Evolutionary conservation across 2,888 invertebrate species (phyloP), one percentile per base, ranked within the genome.

Genomic region (Melieria crassipennis): DNA sequence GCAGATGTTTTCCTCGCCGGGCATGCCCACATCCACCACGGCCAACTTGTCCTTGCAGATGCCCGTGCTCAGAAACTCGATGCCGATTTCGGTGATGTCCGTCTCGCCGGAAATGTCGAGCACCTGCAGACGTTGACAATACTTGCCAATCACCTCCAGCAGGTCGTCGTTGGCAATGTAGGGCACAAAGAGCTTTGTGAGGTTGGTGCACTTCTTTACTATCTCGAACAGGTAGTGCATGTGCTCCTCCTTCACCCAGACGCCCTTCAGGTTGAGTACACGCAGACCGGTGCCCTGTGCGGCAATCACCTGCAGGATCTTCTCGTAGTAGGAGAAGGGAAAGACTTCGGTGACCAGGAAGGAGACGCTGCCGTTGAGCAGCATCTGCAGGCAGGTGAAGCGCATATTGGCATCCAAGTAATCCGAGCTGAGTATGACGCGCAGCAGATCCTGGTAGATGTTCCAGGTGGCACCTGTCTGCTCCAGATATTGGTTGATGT

Each of bases 241-340:
- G 78, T 91, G 90, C 75, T 92, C 92, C 66, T 91, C 92, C 83
- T 91, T 91, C 57, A 91, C 91, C 92, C 92, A 92, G 48, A 92
- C 91, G 11, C 92, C 92, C 87, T 92, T 92, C 70, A 92, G 85
- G 84, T 92, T 92, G 66, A 92, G 88, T 50, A 90, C 86, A 60
- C 90, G 89, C 76, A 92, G 80, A 47, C 91, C 91, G 7, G 87
- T 88, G 7, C 92, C 92, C 84, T 91, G 91, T 42, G 89, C 89
- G 5, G 88, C 88, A 78, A 92, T 91, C 75, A 91, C 89, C 84
- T 91, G 89, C 79, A 92, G 86, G 78, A 92, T 91, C 85, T 90
- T 91, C 74, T 90, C 90, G 82, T 92, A 92, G 84, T 91, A 92
- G n/a, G 90, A 91, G 78, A 90, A 89, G 0, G 92, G 92, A 84